Conservation (phyloP, 1,140 invertebrate species). For the Lepidurus apus region DNA sequence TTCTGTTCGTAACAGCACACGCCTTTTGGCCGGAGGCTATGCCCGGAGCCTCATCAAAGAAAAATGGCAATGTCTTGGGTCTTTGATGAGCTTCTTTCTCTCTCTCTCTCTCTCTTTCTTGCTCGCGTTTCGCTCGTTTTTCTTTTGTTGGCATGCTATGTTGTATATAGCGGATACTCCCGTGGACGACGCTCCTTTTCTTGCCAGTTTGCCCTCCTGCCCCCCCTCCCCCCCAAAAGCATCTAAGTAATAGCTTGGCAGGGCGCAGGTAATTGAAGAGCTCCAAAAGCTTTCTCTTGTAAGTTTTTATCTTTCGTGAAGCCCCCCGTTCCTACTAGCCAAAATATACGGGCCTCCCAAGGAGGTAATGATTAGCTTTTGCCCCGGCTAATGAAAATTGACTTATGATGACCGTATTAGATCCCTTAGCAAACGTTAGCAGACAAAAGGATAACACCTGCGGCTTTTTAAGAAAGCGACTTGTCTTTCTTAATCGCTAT, state of each 20-base stretch:
- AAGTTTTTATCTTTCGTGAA: background rate
- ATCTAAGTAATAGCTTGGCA: constrained; percentile 7
- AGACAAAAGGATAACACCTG: background rate
- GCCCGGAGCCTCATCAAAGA: background rate
- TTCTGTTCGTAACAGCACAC: background rate
- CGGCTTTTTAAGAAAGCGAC: background rate
- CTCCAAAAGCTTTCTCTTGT: constrained; percentile 10
- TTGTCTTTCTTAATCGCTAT: too few relatives aligned
- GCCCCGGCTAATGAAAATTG: background rate
- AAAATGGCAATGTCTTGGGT: constrained; percentile 4
- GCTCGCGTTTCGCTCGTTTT: too few relatives aligned
- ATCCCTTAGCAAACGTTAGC: background rate
- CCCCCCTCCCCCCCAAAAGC: background rate
- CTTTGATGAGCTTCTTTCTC: background rate
- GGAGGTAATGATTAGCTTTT: background rate
- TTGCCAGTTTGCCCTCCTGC: background rate
- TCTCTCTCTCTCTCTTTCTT: constrained; percentile 3
- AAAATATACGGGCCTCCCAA: background rate
- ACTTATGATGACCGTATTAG: background rate
- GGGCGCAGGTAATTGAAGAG: constrained; percentile 14
- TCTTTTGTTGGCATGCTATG: background rate
- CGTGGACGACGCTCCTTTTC: background rate
- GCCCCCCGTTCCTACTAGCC: too few relatives aligned
- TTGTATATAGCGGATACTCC: background rate
- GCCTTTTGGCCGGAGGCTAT: background rate